Base-by-base conservation (phyloP, 2,888 invertebrate species). In the Andrena dorsata region DNA sequence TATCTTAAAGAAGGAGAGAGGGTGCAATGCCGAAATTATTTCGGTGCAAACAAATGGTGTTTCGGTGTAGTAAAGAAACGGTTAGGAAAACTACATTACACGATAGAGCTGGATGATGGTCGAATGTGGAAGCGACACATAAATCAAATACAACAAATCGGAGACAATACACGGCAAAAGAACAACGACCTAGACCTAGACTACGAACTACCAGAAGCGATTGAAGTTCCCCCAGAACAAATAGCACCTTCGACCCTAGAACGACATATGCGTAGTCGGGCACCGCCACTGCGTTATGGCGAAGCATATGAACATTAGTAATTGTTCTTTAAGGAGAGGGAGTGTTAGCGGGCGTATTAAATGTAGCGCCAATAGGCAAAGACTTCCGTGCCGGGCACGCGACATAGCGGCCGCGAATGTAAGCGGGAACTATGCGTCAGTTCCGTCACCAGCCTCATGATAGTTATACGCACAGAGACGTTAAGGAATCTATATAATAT, bases 21-120 rank as follows among this genome's bases (percentile, higher is more conserved):
- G 61, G 71, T 56, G 7, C 64, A 73, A 23, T 53, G 51, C 0
- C 51, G 32, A 51, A 72, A 72, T n/a, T 64, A 73, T 35, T 6
- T 32, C 1, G 56, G 35, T 13, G 0, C 23, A 30, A 53, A 56
- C 4, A 73, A 73, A 20, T 56, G 64, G n/a, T 35, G 56, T 41
- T 73, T 64, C 65, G 41, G 60, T 10, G 60, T 35, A 32, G 16
- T 61, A 1, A 61, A n/a, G 10, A n/a, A 61, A 6, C 16, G 61
- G 30, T 2, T 61, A 61, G 35, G 32, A 3, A 61, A 32, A 32
- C n/a, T 61, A 7, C 30, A 61, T 35, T 61, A 61, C 32, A 32
- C 2, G 32, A 35, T 61, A n/a, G 35, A 3, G 8, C 13, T 35
- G 10, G 61, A 61, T 20, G 20, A 61, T n/a, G 61, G 32, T 2